Percentiles rank a stretch among this genome's conserved stretches.
These are phyloP conservation scores for Pogonocherus hispidulus DNA, from an alignment of 2,888 invertebrate genomes.

Conservation along the genomic window DNA sequence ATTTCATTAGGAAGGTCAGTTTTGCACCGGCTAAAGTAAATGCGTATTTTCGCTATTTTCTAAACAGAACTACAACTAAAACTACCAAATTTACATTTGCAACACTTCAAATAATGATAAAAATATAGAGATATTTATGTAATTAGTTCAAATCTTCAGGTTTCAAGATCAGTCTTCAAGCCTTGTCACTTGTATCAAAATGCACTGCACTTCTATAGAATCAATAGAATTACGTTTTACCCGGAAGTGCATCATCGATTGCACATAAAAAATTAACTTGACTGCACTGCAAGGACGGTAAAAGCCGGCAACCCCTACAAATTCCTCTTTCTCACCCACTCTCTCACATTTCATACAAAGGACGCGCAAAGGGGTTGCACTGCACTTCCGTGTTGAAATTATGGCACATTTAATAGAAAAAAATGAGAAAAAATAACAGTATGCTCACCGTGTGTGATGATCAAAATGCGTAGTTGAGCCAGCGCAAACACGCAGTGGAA, in stretches of 20 bases:
- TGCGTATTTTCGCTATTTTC: constrained; percentile 26
- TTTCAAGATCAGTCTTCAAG: neutral
- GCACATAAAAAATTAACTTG: too few species aligned
- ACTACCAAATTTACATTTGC: neutral
- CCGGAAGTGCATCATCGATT: too few species aligned
- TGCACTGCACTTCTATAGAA: neutral
- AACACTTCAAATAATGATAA: neutral
- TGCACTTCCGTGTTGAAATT: constrained; percentile 1
- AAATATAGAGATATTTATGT: neutral
- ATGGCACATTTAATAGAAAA: constrained; percentile 3
- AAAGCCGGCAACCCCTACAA: constrained; percentile 24
- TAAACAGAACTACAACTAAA: neutral
- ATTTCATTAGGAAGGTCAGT: constrained; percentile 38
- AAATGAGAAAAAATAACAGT: constrained; percentile 30
- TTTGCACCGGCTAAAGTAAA: constrained; percentile 11
- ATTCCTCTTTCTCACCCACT: neutral
- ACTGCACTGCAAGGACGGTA: neutral
- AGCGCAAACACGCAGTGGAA: constrained; percentile 56
- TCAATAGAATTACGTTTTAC: neutral
- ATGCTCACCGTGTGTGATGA: constrained; percentile 55
- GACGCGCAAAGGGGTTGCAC: constrained; percentile 3
- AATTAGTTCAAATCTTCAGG: neutral
- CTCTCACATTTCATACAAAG: neutral
- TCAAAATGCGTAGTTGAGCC: constrained; percentile 60
- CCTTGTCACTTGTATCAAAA: constrained; percentile 7